phyloP scores from a whole-genome alignment of 2,113 vertebrate genomes.

The human region GRCh38 chr11:7476501-7477000 shows the following conservation, averaged over 20 bases:
- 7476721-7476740: not conserved
- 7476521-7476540: not conserved
- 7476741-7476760: not conserved
- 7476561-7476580: not conserved
- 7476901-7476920: not conserved
- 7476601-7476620: not conserved
- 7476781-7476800: not conserved
- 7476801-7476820: not conserved
- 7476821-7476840: not conserved
- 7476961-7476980: not conserved
- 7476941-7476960: not conserved
- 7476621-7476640: not conserved
- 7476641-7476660: rapidly evolving
- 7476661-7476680: not conserved
- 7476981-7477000: not conserved
- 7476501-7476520: conserved; percentile 17
- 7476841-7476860: not conserved
- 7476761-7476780: not conserved
- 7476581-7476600: not conserved
- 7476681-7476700: not conserved
- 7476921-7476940: not conserved
- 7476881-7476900: not conserved
- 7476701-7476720: not conserved
- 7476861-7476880: not conserved
- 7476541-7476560: not conserved